Conservation (phyloP, 35 echinoderm and acorn worm species). For the Anneissia japonica region DNA sequence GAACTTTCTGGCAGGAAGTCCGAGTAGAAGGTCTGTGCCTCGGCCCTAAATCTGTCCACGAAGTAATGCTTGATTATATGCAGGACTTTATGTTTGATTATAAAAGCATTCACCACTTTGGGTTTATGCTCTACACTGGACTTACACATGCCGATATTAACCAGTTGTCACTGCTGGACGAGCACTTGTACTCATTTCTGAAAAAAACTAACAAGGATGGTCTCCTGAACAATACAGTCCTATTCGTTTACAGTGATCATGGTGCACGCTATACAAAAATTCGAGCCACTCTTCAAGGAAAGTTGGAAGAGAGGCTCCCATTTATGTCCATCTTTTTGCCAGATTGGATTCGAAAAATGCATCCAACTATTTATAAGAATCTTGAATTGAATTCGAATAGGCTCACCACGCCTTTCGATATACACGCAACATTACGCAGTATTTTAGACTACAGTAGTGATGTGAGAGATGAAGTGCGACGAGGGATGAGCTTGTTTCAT, state of each 20-base stretch:
- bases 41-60: constrained; percentile 26
- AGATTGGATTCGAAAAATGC: neutral
- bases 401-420: constrained; percentile 50
- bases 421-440: constrained; percentile 27
- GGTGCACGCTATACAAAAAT: constrained; percentile 39
- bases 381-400: constrained; percentile 27
- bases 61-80: constrained; percentile 48
- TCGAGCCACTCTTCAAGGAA: constrained; percentile 45
- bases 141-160: constrained; percentile 52
- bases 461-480: neutral
- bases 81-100: constrained; percentile 42
- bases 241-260: constrained; percentile 53
- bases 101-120: constrained; percentile 36
- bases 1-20: constrained; percentile 43
- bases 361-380: constrained; percentile 14
- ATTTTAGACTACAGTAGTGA: neutral
- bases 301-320: constrained; percentile 54
- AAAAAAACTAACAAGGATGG: neutral
- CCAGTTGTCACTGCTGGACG: constrained; percentile 27
- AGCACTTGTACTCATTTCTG: constrained; percentile 26
- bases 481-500: constrained; percentile 22
- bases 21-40: constrained; percentile 3
- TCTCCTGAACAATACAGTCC: constrained; percentile 37
- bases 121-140: constrained; percentile 33
- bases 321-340: constrained; percentile 45